Conservation (phyloP, 2,888 invertebrate genomes). For the Tryphoninae sp. region DNA sequence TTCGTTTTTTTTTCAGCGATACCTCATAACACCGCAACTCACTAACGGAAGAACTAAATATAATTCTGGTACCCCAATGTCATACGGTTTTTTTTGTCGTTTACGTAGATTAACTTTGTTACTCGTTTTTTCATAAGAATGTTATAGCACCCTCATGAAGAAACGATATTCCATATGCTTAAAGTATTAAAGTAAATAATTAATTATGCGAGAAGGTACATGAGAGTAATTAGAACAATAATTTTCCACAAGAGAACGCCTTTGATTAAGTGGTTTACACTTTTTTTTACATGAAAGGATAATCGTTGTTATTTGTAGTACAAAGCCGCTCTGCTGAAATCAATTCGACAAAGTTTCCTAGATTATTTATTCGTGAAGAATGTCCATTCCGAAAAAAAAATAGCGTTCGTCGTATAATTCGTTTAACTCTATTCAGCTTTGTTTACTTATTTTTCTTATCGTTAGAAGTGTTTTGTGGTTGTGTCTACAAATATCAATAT, state of each 20-base stretch:
- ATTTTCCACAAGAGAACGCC: slow-evolving; percentile 44
- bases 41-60: slow-evolving; percentile 59
- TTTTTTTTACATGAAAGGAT: slow-evolving; percentile 13
- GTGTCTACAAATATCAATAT: slow-evolving; percentile 40
- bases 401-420: slow-evolving; percentile 30
- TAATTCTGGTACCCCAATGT: slow-evolving; percentile 20
- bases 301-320: slow-evolving; percentile 56
- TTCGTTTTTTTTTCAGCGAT: slow-evolving; percentile 29
- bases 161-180: slow-evolving; percentile 34
- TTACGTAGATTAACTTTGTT: neutral
- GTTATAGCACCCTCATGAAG: slow-evolving; percentile 1
- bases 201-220: slow-evolving; percentile 58
- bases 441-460: slow-evolving; percentile 3
- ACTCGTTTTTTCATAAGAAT: slow-evolving; percentile 3
- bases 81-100: neutral
- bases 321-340: slow-evolving; percentile 59
- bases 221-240: slow-evolving; percentile 44
- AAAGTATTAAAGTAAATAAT: slow-evolving; percentile 43
- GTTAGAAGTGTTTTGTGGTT: slow-evolving; percentile 25
- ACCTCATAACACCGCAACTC: slow-evolving; percentile 46
- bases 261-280: neutral
- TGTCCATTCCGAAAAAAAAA: slow-evolving; percentile 26
- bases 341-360: slow-evolving; percentile 32
- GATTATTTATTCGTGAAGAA: slow-evolving; percentile 41
- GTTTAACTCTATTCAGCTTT: slow-evolving; percentile 43